Conservation (phyloP, 2,797 vertebrate species). For the Morus bassanus region DNA sequence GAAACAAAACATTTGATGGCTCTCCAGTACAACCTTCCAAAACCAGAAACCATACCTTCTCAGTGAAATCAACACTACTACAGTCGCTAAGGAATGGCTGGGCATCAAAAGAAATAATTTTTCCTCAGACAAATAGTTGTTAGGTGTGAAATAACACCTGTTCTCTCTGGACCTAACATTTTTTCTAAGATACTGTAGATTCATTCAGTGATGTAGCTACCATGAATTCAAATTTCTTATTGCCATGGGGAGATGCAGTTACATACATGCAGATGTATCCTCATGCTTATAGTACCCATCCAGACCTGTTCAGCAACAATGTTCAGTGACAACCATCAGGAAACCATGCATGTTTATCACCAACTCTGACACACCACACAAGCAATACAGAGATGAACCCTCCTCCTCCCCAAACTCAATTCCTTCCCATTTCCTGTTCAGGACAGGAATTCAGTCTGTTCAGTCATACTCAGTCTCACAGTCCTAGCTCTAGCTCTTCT, state of each 20-base stretch:
- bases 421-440: not conserved
- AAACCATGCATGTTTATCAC: not conserved
- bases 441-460: not conserved
- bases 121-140: not conserved
- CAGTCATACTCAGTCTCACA: not conserved
- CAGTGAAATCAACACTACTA: not conserved
- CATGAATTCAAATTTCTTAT: not conserved
- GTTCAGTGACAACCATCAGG: not conserved
- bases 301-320: not conserved
- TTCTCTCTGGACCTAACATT: not conserved
- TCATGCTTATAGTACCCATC: not conserved
- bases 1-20: not conserved
- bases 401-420: not conserved
- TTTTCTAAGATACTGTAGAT: not conserved
- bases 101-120: not conserved
- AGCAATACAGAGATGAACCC: not conserved
- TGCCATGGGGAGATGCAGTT: not conserved
- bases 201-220: not conserved
- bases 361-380: not conserved
- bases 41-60: not conserved
- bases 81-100: not conserved
- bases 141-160: not conserved
- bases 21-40: not conserved
- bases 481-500: not conserved
- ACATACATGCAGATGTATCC: not conserved